Evolutionary conservation across 2,888 invertebrate species (phyloP).

Genomic region (Cybosia mesomella): DNA sequence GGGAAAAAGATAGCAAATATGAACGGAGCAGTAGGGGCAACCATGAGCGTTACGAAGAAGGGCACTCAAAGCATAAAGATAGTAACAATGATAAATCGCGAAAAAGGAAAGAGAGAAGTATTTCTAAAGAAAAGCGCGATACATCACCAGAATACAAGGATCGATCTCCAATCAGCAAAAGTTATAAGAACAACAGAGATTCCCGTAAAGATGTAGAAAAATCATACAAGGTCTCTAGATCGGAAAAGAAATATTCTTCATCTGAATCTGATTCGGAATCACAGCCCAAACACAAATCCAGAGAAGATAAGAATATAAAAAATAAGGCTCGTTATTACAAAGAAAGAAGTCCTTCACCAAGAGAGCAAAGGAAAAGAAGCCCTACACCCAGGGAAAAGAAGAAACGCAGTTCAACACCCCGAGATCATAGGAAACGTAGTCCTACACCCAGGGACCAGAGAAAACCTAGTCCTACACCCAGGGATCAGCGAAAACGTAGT

Average conservation of each 20-base stretch:
- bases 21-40: conserved; percentile 54
- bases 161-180: conserved; percentile 60
- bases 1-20: conserved; percentile 54
- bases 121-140: conserved; percentile 64
- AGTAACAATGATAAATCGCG: conserved; percentile 55
- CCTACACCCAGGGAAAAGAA: conserved; percentile 46
- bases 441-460: conserved; percentile 55
- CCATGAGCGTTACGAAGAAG: conserved; percentile 63
- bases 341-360: conserved; percentile 38
- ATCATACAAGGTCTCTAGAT: conserved; percentile 62
- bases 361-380: conserved; percentile 61
- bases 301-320: conserved; percentile 54
- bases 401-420: conserved; percentile 18
- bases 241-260: conserved; percentile 60
- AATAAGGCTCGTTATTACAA: conserved; percentile 63
- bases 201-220: conserved; percentile 65
- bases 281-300: conserved; percentile 56
- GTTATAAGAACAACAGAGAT: conserved; percentile 59
- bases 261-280: conserved; percentile 72
- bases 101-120: conserved; percentile 63
- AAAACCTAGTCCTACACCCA: conserved; percentile 48
- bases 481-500: conserved; percentile 19
- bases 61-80: conserved; percentile 53
- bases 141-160: conserved; percentile 66
- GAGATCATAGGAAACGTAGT: conserved; percentile 61